A percentile compares a stretch with the other conserved stretches of the same genome.
These are phyloP conservation scores for Drosophila dives DNA, from an alignment of 2,888 invertebrate genomes.

Conservation along the genomic window DNA sequence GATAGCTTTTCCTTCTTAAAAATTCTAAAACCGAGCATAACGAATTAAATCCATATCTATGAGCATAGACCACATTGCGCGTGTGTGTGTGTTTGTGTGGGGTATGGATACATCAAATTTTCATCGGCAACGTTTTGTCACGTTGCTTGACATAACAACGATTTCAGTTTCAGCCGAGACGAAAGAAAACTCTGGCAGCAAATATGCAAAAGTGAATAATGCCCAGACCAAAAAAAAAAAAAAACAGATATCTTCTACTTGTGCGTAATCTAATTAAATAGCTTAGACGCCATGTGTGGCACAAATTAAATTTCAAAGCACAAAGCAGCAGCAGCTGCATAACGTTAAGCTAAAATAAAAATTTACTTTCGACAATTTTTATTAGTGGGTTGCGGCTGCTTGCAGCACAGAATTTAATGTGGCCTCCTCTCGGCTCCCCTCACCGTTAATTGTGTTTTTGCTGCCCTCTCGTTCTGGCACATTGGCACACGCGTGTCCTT, in stretches of 20 bases:
- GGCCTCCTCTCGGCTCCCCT: background rate
- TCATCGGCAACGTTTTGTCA: conserved; percentile 7
- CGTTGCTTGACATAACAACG: conserved; percentile 4
- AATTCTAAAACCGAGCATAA: conserved; percentile 21
- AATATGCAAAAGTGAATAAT: conserved; percentile 2
- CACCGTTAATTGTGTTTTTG: background rate
- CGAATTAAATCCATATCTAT: conserved; percentile 17
- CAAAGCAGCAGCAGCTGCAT: conserved; percentile 30
- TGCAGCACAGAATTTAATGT: conserved; percentile 51
- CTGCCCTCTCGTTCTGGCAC: conserved; percentile 12
- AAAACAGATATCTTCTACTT: conserved; percentile 12
- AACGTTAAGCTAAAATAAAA: conserved; percentile 49
- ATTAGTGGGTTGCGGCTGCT: conserved; percentile 51
- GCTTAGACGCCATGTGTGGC: conserved; percentile 55
- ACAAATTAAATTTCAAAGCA: conserved; percentile 53
- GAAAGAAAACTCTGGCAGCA: background rate
- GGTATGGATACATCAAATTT: background rate
- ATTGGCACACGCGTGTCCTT: conserved; percentile 55
- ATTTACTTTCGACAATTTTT: conserved; percentile 62
- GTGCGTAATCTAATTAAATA: conserved; percentile 48
- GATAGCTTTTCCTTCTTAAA: background rate
- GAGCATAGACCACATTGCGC: background rate
- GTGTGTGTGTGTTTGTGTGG: background rate
- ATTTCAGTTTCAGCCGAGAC: background rate
- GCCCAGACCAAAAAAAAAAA: background rate